Percentiles rank a stretch among this genome's conserved stretches.
Conservation (phyloP, 2,113 vertebrate genomes). For the Orcinus orca region DNA sequence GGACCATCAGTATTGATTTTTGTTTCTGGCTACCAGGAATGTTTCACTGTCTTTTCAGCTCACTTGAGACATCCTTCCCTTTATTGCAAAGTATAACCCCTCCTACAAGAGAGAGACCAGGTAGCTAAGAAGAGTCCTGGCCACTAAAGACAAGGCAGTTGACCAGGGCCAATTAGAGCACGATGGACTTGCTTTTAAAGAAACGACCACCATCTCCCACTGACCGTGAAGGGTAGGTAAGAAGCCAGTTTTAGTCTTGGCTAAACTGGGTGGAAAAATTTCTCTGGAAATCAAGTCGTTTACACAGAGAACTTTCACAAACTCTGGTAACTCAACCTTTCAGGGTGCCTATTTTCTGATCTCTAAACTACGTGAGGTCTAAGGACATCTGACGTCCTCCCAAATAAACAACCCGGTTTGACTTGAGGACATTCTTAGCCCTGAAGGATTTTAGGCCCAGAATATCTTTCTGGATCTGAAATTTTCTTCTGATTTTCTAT, state of each 20-base stretch:
- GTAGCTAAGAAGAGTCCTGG: background rate
- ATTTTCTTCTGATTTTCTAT: background rate
- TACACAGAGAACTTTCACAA: background rate
- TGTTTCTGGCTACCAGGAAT: background rate
- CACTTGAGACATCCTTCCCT: background rate
- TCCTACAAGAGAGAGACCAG: background rate
- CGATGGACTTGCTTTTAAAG: background rate
- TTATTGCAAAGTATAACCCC: background rate
- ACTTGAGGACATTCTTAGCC: background rate
- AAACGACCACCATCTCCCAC: background rate
- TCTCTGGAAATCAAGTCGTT: conserved; percentile 36
- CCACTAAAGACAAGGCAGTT: background rate
- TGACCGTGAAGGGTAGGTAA: background rate
- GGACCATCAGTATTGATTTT: background rate
- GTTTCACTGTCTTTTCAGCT: background rate
- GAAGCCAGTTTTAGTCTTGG: background rate
- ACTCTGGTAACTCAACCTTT: conserved; percentile 35
- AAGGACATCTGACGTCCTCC: conserved; percentile 43
- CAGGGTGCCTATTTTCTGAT: conserved; percentile 6
- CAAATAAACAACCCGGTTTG: conserved; percentile 37
- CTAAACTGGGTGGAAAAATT: background rate
- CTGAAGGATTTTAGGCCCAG: background rate
- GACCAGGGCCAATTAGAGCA: background rate
- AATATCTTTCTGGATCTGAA: conserved; percentile 26
- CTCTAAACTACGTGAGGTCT: conserved; percentile 18